phyloP scores from a whole-genome alignment of 1,140 invertebrate species.

The Cheumatopsyche charites region DNA sequence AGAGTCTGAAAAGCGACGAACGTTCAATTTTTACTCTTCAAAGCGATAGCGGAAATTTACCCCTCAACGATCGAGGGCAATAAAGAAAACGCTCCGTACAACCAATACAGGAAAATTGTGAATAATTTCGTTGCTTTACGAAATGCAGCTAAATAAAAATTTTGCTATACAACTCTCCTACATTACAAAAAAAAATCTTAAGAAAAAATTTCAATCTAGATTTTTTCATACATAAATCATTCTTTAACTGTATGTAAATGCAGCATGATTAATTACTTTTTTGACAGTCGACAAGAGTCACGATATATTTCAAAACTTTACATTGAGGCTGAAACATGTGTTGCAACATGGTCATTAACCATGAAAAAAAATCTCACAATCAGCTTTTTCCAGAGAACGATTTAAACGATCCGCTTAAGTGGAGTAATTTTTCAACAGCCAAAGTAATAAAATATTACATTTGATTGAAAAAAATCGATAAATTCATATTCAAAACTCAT shows the following conservation, averaged over 20 bases:
- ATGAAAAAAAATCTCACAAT: background rate
- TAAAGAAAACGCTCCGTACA: constrained; percentile 9
- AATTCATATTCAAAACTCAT: too few species aligned
- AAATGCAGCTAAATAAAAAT: too few species aligned
- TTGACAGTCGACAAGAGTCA: background rate
- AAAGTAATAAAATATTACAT: too few species aligned
- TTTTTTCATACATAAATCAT: too few species aligned
- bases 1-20: constrained; percentile 20
- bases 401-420: too few species aligned
- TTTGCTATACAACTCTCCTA: too few species aligned
- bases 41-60: constrained; percentile 17
- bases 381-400: too few species aligned
- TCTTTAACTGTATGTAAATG: too few species aligned
- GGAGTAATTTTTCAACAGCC: too few species aligned
- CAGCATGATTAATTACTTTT: background rate
- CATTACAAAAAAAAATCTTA: too few species aligned
- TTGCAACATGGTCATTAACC: background rate
- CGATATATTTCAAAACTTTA: background rate
- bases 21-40: constrained; percentile 25
- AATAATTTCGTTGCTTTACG: background rate
- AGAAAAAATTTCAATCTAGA: too few species aligned
- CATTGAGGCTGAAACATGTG: background rate
- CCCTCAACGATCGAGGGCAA: background rate
- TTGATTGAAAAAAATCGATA: too few species aligned
- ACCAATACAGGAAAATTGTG: background rate